A percentile compares a stretch with the other conserved stretches of the same genome.
These are phyloP conservation scores for Pseudorhombus dupliciocellatus DNA, from an alignment of 2,113 vertebrate genomes.

Conservation along the genomic window DNA sequence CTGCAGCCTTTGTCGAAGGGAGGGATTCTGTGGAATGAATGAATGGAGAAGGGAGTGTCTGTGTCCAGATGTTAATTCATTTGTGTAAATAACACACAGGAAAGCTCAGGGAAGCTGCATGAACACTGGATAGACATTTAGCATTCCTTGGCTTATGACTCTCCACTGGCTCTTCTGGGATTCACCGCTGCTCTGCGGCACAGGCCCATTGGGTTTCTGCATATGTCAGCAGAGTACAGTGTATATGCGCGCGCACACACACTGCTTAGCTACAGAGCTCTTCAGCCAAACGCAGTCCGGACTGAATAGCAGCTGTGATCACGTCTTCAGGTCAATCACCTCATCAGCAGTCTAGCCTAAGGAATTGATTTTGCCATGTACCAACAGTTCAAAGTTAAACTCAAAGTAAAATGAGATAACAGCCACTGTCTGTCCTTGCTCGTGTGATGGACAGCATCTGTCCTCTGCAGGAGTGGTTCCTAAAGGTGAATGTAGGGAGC, in stretches of 20 bases:
- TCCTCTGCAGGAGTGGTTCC: not conserved
- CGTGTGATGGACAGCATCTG: not conserved
- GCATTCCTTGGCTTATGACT: slow-evolving; percentile 39
- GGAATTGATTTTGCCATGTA: slow-evolving; percentile 20
- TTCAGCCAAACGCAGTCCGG: slow-evolving; percentile 33
- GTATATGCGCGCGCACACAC: slow-evolving; percentile 5
- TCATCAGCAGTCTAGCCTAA: slow-evolving; percentile 8
- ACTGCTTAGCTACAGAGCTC: not conserved
- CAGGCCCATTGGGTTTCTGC: not conserved
- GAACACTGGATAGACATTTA: slow-evolving; percentile 17
- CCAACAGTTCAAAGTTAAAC: slow-evolving; percentile 10
- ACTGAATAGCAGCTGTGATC: not conserved
- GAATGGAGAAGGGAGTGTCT: slow-evolving; percentile 24
- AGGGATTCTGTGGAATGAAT: not conserved
- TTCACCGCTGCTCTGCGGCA: not conserved
- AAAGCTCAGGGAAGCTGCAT: not conserved
- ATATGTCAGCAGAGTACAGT: not conserved
- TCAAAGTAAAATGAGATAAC: not conserved
- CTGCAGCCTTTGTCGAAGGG: not conserved
- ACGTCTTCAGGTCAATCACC: slow-evolving; percentile 3
- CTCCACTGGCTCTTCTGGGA: not conserved
- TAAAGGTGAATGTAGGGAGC: not conserved
- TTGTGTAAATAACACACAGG: slow-evolving; percentile 12
- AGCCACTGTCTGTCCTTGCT: not conserved
- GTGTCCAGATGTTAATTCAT: slow-evolving; percentile 34